Base-by-base conservation (phyloP, 1,140 invertebrate species). In the Leptinotarsa undecemlineata region DNA sequence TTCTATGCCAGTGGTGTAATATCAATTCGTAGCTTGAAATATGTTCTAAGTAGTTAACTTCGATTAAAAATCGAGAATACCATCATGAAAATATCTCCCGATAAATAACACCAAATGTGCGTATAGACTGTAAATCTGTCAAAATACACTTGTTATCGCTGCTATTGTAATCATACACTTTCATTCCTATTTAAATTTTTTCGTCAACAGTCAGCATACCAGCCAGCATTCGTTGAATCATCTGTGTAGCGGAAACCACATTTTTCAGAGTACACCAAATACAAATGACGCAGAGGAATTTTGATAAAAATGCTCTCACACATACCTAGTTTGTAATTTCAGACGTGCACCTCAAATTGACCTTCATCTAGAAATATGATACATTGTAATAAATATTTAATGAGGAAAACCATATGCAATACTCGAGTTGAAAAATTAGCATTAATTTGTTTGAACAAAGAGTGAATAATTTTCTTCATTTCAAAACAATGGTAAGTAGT, bases 301-400 rank as follows among this genome's bases (percentile, higher is more conserved):
- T 57, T 57, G 51, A 57, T 57, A 57, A 57, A 57, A 57, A 57
- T 57, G 15, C 51, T 19, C n/a, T 57, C 51, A 57, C 51, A 57
- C 51, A 57, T 57, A 57, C 51, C 51, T 57, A n/a, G 51, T 57
- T 17, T 57, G 51, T 57, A 57, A 57, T 19, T 17, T 57, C 15
- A 57, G n/a, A 57, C 51, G 15, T 14, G 51, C n/a, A 57, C 51
- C 15, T 57, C 51, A 57, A 15, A 57, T 17, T 57, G 51, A 57
- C 51, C 51, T 57, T 57, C 51, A 57, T 57, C 51, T 57, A 19
- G 51, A 57, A 57, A 57, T 19, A n/a, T 57, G 51, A 57, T 57
- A 57, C n/a, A 57, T 57, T 57, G 51, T 57, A 57, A 57, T 57
- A 19, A 57, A 57, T 19, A 57, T 42, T 42, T 42, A 42, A 42